Evolutionary conservation across 2,113 vertebrate genomes (phyloP), one percentile per base, ranked within the genome.

Genomic region (Dicrurus megarhynchus): DNA sequence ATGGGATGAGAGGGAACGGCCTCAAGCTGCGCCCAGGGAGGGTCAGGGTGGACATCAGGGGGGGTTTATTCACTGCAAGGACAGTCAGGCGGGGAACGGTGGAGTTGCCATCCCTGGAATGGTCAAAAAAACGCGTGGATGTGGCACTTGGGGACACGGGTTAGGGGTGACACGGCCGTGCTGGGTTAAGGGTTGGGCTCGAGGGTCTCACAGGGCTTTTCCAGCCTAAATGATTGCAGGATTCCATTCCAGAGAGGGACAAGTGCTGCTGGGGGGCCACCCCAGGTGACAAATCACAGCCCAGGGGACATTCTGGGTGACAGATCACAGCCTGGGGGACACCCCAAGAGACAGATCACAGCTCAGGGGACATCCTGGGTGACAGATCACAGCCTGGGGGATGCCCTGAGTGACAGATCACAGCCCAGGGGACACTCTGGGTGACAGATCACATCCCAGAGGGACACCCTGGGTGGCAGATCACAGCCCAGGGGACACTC

Each of bases 51-150:
- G 63, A 7, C 46, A 46, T 16, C 46, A 4, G 28, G 18, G 18
- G 59, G 59, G 47, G 50, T 56, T 55, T 23, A 11, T 16, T 10
- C 74, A 28, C 53, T 2, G 3, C 2, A n/a, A 60, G 73, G 73
- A 50, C 24, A 24, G 2, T 1, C 41, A 2, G 73, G 55, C 4
- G 16, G 74, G 75, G 16, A 8, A 17, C 2, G 47, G 23, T 9
- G 47, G 55, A 17, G 49, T 7, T 0, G 4, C 4, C 41, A 14
- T 7, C 16, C 37, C 37, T 4, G 53, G 61, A 18, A 33, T 22
- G 52, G 7, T 35, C 2, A 6, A 14, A 30, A 30, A 26, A 3
- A 11, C 0, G 8, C 4, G n/a, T 0, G 41, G 75, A 8, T 26
- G 85, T 35, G 65, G 49, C 85, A 35, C 35, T 1, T 22, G 67